Conservation (phyloP, 2,113 vertebrate genomes). For the Dryoscopus gambensis region DNA sequence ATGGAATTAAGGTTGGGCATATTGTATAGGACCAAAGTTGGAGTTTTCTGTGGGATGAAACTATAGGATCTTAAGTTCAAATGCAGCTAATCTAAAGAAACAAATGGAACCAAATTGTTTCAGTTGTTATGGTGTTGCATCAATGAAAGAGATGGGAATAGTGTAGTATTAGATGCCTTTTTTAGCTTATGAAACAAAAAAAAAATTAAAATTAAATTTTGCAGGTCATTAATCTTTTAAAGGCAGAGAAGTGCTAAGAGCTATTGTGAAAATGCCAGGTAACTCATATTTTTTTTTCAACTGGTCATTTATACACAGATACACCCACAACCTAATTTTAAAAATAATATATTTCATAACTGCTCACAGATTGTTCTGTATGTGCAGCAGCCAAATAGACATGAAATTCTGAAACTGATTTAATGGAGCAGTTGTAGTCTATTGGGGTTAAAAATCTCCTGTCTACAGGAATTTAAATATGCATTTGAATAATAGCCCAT, state of each 20-base stretch:
- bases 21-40: neutral
- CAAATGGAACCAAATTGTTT: neutral
- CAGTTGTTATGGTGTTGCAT: neutral
- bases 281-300: neutral
- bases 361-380: neutral
- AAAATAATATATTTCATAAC: slow-evolving; percentile 32
- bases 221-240: neutral
- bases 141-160: neutral
- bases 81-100: neutral
- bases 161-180: neutral
- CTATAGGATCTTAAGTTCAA: neutral
- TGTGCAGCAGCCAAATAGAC: slow-evolving; percentile 30
- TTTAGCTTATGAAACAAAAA: neutral
- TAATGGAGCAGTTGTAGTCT: slow-evolving; percentile 43
- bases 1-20: neutral
- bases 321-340: neutral
- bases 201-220: neutral
- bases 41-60: neutral
- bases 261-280: neutral
- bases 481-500: slow-evolving; percentile 47
- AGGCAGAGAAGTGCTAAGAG: neutral
- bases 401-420: slow-evolving; percentile 24
- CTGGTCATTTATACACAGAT: neutral
- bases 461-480: slow-evolving; percentile 56
- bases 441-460: slow-evolving; percentile 44